Conservation (phyloP, 2,797 vertebrate genomes). For the Harpagifer antarcticus region DNA sequence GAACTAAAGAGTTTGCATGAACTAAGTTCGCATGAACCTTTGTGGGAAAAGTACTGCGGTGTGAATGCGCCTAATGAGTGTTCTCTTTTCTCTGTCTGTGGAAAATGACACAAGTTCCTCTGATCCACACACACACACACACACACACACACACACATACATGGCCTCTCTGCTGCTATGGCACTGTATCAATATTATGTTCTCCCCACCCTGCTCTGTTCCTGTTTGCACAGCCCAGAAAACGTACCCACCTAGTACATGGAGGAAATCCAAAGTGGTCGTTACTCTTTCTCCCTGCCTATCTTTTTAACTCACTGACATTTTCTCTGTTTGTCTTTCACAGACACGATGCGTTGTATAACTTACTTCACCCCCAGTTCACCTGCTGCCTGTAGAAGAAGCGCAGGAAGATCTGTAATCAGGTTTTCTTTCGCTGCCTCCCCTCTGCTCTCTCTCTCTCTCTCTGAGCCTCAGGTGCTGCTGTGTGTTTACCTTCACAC, state of each 20-base stretch:
- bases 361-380: conserved; percentile 22
- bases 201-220: conserved; percentile 71
- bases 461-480: conserved; percentile 5
- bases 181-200: conserved; percentile 78
- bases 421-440: conserved; percentile 13
- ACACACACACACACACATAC: background rate
- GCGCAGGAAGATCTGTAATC: conserved; percentile 18
- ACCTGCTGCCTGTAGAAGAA: conserved; percentile 8
- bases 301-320: conserved; percentile 37
- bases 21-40: too few relatives aligned
- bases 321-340: conserved; percentile 52
- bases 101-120: conserved; percentile 29
- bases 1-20: too few relatives aligned
- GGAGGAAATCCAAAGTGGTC: conserved; percentile 69
- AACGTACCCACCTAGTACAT: conserved; percentile 70
- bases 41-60: too few relatives aligned
- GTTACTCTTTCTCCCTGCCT: conserved; percentile 23
- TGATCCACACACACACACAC: conserved; percentile 1
- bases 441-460: conserved; percentile 1
- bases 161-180: conserved; percentile 53
- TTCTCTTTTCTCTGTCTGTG: conserved; percentile 24
- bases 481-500: conserved; percentile 18
- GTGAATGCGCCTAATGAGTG: too few relatives aligned
- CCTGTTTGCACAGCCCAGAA: conserved; percentile 80
- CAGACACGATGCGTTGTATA: conserved; percentile 36